Evolutionary conservation across 2,888 invertebrate genomes (phyloP).

Genomic region (Stegophylla sp.): DNA sequence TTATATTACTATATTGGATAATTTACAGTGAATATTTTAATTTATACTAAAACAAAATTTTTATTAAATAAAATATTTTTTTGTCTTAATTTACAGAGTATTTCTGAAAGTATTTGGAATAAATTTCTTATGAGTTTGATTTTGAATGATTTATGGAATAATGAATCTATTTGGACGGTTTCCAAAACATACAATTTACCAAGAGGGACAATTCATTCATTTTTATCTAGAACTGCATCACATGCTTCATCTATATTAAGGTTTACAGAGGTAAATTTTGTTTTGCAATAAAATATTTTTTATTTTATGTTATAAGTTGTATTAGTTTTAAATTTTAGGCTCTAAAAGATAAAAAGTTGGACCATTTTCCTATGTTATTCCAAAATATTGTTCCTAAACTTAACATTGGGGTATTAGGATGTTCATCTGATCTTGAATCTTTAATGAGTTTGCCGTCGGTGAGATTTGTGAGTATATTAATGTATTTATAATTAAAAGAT

Average conservation of each 20-base stretch:
- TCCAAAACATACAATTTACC: constrained; percentile 70
- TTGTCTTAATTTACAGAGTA: constrained; percentile 66
- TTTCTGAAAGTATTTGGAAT: constrained; percentile 71
- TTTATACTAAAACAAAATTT: not conserved
- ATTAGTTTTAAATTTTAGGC: constrained; percentile 43
- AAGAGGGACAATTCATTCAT: constrained; percentile 81
- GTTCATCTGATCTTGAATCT: constrained; percentile 78
- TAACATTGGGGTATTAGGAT: constrained; percentile 64
- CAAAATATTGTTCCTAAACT: constrained; percentile 62
- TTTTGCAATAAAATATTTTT: not conserved
- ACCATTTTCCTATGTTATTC: constrained; percentile 83
- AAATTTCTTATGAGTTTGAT: constrained; percentile 88
- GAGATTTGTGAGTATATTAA: constrained; percentile 71
- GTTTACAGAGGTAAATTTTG: constrained; percentile 71
- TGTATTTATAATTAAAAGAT: not conserved
- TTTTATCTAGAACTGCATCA: constrained; percentile 75
- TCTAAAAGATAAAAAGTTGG: constrained; percentile 71
- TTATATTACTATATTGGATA: not conserved
- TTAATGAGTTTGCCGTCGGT: constrained; percentile 89
- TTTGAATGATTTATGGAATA: constrained; percentile 79
- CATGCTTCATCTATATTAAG: constrained; percentile 79
- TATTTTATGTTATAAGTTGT: not conserved
- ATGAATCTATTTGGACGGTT: constrained; percentile 72
- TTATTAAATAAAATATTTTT: not conserved
- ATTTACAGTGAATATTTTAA: not conserved